Percentiles rank a stretch among this genome's conserved stretches.
These are phyloP conservation scores for Myotis myotis DNA, from an alignment of 2,797 vertebrate genomes.

Conservation along the genomic window DNA sequence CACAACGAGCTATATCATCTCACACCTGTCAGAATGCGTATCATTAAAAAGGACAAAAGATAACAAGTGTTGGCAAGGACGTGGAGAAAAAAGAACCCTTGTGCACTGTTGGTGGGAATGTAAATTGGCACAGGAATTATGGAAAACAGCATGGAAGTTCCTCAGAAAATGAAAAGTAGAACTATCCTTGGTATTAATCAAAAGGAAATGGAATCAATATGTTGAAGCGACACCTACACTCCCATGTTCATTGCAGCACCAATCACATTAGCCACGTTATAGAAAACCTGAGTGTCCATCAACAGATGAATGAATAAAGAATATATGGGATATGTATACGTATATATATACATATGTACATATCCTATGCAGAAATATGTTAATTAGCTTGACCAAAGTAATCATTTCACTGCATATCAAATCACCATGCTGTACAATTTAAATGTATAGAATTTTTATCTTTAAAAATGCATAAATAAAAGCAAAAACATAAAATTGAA, in stretches of 20 bases:
- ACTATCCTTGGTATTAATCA: not conserved
- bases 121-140: slow-evolving; percentile 4
- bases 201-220: not conserved
- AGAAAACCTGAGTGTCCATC: not conserved
- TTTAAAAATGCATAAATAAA: not conserved
- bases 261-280: not conserved
- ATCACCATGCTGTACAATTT: not conserved
- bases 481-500: not conserved
- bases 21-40: not conserved
- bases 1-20: not conserved
- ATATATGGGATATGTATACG: not conserved
- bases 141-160: not conserved
- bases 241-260: not conserved
- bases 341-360: not conserved
- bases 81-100: not conserved
- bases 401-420: not conserved
- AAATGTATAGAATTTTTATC: not conserved
- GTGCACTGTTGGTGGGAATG: not conserved
- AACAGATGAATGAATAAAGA: not conserved
- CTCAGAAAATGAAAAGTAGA: not conserved
- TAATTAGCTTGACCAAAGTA: not conserved
- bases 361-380: too few relatives aligned
- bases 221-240: not conserved
- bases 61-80: not conserved
- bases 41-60: slow-evolving; percentile 3